A percentile compares a stretch with the other conserved stretches of the same genome.
These are phyloP conservation scores for Jaculus jaculus DNA, from an alignment of 2,113 vertebrate species.

Conservation along the genomic window DNA sequence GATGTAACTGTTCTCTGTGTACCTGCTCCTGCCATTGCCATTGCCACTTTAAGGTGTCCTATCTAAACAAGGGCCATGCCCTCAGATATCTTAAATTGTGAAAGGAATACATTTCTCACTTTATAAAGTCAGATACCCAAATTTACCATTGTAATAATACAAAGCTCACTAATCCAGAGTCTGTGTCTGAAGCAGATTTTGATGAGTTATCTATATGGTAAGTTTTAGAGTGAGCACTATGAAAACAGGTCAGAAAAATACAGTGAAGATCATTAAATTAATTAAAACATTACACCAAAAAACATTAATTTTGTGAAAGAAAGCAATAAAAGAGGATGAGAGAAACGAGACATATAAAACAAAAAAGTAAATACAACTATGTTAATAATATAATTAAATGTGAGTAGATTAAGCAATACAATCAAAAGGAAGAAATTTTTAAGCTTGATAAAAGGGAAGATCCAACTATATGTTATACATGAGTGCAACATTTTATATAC, in stretches of 20 bases:
- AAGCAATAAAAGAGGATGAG: neutral
- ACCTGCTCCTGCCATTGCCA: neutral
- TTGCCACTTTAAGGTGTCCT: neutral
- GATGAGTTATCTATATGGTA: neutral
- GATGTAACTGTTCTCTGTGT: neutral
- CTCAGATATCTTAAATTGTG: neutral
- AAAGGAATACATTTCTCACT: neutral
- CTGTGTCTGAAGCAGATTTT: neutral
- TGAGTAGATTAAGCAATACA: neutral
- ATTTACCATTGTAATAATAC: too few species aligned
- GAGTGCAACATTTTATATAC: neutral
- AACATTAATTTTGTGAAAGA: neutral
- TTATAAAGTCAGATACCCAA: neutral
- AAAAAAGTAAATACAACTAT: neutral
- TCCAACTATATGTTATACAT: neutral
- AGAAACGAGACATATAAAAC: neutral
- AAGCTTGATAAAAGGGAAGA: neutral
- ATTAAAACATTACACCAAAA: neutral
- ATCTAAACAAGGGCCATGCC: neutral
- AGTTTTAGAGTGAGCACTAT: neutral
- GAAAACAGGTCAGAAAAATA: neutral
- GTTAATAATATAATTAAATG: neutral
- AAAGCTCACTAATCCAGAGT: neutral
- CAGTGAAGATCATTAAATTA: neutral
- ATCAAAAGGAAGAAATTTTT: neutral